Evolutionary conservation across 2,888 invertebrate species (phyloP), one percentile per base, ranked within the genome.

Genomic region (Strigamia maritima): DNA sequence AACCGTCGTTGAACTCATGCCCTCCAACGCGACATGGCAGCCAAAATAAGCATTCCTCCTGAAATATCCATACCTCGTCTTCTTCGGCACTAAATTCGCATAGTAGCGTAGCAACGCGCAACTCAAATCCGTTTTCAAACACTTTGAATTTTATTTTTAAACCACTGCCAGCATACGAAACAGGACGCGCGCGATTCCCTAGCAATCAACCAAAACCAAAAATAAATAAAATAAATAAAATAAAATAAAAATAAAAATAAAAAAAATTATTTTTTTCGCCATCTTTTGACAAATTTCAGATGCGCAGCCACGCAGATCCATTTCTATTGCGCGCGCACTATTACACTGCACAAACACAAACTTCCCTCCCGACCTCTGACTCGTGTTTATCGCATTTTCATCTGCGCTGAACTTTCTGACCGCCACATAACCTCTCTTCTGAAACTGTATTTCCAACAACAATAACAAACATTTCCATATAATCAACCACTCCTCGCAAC

Each of bases 1-100:
- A 60, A 60, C 60, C 60, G 60, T 60, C 60, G 60, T 60, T 60
- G 60, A 60, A 60, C 60, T 60, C n/a, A 19, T 60, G 60, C 60
- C 60, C 60, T 60, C 22, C 60, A 60, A 60, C 60, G 60, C 60
- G 60, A 60, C 60, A 60, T 60, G 60, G 60, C 60, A 60, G 60
- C 19, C 60, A 19, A 19, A 60, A 60, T 60, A 19, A 60, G 60
- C 60, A 60, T 19, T n/a, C 60, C 60, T 60, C 60, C 60, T 60
- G 60, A 60, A 60, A 60, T 60, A 60, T 60, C 60, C 60, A 60
- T 60, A 10, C 60, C 60, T 60, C 60, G 60, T 24, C 60, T 60
- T 60, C 60, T 60, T 60, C 60, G 60, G 19, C 60, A 22, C 24
- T 22, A 60, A 60, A 60, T 60, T 60, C 60, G 24, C n/a, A n/a